Evolutionary conservation across 2,113 vertebrate species (phyloP), one percentile per base, ranked within the genome.

Genomic region (Rhabdornis inornatus): DNA sequence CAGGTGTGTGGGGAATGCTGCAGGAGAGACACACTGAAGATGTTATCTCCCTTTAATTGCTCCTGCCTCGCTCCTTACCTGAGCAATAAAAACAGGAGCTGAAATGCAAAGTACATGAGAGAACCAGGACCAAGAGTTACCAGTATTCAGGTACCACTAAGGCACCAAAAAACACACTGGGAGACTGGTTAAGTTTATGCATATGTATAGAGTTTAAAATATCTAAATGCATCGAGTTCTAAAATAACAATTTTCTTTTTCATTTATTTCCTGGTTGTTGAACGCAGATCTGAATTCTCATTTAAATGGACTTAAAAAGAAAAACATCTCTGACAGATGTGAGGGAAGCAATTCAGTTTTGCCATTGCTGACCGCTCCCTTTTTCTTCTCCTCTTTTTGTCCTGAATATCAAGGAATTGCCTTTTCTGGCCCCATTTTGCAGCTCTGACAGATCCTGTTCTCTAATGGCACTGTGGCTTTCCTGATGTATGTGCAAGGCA

Each of bases 311-410:
- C 28, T 74, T 65, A 2, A 49, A 61, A 60, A 74, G 33, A 35
- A 35, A 76, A 85, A 10, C 5, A 55, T 10, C 14, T 63, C 66
- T 1, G 2, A 3, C 0, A 1, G 16, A 8, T 33, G 9, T 5
- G 16, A 59, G 21, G 20, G 44, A 63, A 49, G 59, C 6, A 56
- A 70, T 42, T 66, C 42, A 40, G 13, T 82, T 84, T 24, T 24
- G 16, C 21, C 60, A 37, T 9, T 65, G 15, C 22, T 66, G 35
- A 13, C 13, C 40, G 50, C 33, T 45, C 37, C 11, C n/a, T 57
- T 69, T 44, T 83, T 28, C 57, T 63, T 30, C 52, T 69, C 13
- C 22, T 70, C 10, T 33, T 87, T 74, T 64, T 66, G 30, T 31
- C 37, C n/a, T 25, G 28, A 83, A 44, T 60, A 64, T 27, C 22